Conservation (phyloP, 2,797 vertebrate species). For the Galago senegalensis region DNA sequence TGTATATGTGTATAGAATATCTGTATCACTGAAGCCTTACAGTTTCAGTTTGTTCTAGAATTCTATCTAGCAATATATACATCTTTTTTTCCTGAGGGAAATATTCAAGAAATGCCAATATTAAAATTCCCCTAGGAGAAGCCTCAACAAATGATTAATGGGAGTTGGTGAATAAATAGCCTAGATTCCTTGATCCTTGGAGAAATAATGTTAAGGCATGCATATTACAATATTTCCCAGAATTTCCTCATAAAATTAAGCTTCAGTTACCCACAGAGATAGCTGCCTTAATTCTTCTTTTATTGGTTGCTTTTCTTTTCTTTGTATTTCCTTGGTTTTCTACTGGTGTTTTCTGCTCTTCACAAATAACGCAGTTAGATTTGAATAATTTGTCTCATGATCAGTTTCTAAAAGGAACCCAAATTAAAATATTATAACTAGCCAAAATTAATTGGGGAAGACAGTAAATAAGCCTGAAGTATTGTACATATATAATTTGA, state of each 20-base stretch:
- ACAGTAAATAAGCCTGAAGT: conserved; percentile 37
- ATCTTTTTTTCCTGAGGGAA: conserved; percentile 15
- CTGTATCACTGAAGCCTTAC: neutral
- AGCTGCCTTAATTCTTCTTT: conserved; percentile 46
- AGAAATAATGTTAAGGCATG: neutral
- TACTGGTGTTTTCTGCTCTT: conserved; percentile 33
- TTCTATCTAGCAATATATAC: conserved; percentile 15
- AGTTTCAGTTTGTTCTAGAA: conserved; percentile 43
- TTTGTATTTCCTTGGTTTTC: conserved; percentile 16
- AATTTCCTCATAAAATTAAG: conserved; percentile 65
- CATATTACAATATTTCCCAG: conserved; percentile 36
- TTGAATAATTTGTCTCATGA: conserved; percentile 42
- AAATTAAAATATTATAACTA: conserved; percentile 69
- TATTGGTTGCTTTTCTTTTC: conserved; percentile 62
- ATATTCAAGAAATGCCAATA: conserved; percentile 45
- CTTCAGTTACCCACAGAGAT: conserved; percentile 55
- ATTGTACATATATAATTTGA: conserved; percentile 61
- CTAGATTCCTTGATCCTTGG: conserved; percentile 50
- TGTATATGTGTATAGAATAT: neutral
- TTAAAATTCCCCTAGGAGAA: conserved; percentile 52
- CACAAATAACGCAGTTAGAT: conserved; percentile 44
- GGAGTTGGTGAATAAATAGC: conserved; percentile 59
- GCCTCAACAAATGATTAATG: conserved; percentile 56
- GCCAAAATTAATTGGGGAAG: conserved; percentile 46
- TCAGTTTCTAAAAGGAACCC: conserved; percentile 28